phyloP scores from a whole-genome alignment of 2,113 vertebrate species.

The Myotis davidii region DNA sequence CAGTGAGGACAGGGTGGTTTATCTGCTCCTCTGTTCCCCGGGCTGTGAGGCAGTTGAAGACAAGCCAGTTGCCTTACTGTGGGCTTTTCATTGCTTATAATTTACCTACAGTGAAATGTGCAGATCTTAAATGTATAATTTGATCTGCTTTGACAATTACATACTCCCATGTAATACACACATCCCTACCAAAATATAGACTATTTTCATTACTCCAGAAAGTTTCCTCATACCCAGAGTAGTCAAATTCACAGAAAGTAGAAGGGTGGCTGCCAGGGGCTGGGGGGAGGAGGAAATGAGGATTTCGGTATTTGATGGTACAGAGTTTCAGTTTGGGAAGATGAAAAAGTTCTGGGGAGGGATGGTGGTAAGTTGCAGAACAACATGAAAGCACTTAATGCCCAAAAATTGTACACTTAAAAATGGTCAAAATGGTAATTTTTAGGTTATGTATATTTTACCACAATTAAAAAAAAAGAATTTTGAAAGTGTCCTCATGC shows the following conservation, averaged over 20 bases:
- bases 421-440: not conserved
- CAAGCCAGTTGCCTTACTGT: not conserved
- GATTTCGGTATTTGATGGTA: not conserved
- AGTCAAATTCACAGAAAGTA: not conserved
- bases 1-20: not conserved
- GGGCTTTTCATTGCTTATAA: not conserved
- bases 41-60: not conserved
- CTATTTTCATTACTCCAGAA: not conserved
- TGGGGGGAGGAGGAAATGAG: too few species aligned
- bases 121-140: not conserved
- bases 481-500: not conserved
- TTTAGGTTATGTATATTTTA: not conserved
- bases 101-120: not conserved
- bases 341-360: not conserved
- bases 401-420: not conserved
- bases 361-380: not conserved
- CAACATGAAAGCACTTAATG: not conserved
- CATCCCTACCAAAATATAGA: not conserved
- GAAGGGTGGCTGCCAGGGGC: not conserved
- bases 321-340: not conserved
- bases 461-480: not conserved
- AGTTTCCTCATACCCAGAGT: not conserved
- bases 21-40: not conserved
- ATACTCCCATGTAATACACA: not conserved
- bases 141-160: not conserved